A percentile compares a stretch with the other conserved stretches of the same genome.
Conservation (phyloP, 2,797 vertebrate species). For the Uromys caudimaculatus region DNA sequence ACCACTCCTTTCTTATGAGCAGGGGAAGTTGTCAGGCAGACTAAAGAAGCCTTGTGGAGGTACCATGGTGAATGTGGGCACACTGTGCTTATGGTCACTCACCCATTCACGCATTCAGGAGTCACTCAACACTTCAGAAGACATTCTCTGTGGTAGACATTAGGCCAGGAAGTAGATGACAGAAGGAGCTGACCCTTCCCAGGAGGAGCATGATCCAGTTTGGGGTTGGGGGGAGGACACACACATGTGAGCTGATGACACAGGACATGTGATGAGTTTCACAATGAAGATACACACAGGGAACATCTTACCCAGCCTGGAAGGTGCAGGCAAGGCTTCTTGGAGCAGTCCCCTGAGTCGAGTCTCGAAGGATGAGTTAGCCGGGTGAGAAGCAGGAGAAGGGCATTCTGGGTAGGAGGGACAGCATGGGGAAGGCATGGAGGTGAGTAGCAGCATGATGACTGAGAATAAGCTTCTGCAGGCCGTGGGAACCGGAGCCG, state of each 20-base stretch:
- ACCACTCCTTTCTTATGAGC: background rate
- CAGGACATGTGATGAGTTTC: constrained; percentile 32
- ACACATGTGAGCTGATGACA: constrained; percentile 41
- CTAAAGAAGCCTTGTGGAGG: constrained; percentile 67
- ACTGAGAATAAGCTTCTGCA: constrained; percentile 64
- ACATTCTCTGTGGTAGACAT: background rate
- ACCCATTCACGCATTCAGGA: constrained; percentile 23
- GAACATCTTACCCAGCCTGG: constrained; percentile 80
- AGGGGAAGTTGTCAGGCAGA: background rate
- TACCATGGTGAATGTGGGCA: background rate
- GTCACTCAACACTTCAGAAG: constrained; percentile 43
- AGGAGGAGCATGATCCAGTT: background rate
- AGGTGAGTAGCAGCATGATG: constrained; percentile 79
- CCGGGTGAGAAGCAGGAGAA: constrained; percentile 81
- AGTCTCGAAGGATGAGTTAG: constrained; percentile 84
- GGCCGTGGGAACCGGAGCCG: constrained; percentile 34
- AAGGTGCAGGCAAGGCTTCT: constrained; percentile 73
- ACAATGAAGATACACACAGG: constrained; percentile 71
- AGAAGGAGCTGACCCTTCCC: background rate
- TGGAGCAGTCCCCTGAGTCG: constrained; percentile 77
- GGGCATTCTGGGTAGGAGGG: constrained; percentile 79
- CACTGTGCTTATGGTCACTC: background rate
- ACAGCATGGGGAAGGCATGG: constrained; percentile 77
- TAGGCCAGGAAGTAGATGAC: background rate
- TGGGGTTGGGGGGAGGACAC: background rate